These are phyloP conservation scores for Lutraria rhynchaena DNA, from an alignment of 1,140 invertebrate species.

Conservation along the genomic window DNA sequence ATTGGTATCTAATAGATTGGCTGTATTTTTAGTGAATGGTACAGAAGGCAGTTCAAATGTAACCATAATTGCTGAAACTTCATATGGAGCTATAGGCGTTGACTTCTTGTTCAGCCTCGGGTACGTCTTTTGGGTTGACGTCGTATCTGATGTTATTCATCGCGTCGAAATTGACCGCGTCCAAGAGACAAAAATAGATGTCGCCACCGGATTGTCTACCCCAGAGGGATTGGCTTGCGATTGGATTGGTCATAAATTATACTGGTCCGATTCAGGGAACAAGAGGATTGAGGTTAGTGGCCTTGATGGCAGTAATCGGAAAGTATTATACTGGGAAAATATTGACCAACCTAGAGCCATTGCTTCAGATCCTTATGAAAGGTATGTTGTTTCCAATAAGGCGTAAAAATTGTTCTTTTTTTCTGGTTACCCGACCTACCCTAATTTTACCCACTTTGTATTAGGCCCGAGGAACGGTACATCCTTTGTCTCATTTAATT, in stretches of 20 bases:
- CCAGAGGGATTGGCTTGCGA: slow-evolving; percentile 96
- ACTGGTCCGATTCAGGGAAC: slow-evolving; percentile 97
- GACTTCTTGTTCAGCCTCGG: slow-evolving; percentile 92
- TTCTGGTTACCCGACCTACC: too few species aligned
- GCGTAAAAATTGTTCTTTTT: too few species aligned
- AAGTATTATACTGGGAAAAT: slow-evolving; percentile 95
- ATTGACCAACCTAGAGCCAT: slow-evolving; percentile 98
- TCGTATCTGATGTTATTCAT: slow-evolving; percentile 91
- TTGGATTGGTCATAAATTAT: slow-evolving; percentile 97
- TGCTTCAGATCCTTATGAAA: slow-evolving; percentile 97
- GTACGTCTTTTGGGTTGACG: slow-evolving; percentile 95
- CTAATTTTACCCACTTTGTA: too few species aligned
- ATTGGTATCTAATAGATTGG: slow-evolving; percentile 89
- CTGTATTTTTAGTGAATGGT: slow-evolving; percentile 90
- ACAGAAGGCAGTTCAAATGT: slow-evolving; percentile 76
- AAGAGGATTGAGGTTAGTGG: slow-evolving; percentile 97
- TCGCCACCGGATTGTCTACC: slow-evolving; percentile 90
- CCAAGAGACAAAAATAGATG: slow-evolving; percentile 76
- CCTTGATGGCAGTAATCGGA: slow-evolving; percentile 92
- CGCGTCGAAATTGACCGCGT: slow-evolving; percentile 88
- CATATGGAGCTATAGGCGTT: slow-evolving; percentile 91
- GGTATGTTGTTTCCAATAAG: slow-evolving; percentile 88
- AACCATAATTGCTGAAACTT: slow-evolving; percentile 83
- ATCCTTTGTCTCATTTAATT: too few species aligned
- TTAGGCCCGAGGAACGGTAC: too few species aligned